phyloP scores from a whole-genome alignment of 2,888 invertebrate species.

The Halocaridina rubra region DNA sequence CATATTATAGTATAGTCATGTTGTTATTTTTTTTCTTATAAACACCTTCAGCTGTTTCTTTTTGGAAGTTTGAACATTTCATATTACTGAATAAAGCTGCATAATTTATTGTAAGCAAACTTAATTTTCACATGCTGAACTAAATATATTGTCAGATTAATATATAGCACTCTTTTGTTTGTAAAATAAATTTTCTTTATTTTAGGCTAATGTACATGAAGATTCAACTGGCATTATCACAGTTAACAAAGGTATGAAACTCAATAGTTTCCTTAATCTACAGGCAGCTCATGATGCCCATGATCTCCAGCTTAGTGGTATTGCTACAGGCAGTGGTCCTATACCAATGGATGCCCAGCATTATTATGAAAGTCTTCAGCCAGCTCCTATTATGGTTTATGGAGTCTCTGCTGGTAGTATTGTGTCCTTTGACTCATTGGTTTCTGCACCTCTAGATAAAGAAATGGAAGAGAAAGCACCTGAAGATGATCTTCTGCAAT shows the following conservation, averaged over 20 bases:
- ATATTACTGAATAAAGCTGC: too few species aligned
- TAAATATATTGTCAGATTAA: too few species aligned
- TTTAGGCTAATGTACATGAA: slow-evolving; percentile 28
- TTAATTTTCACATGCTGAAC: too few species aligned
- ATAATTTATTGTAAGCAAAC: too few species aligned
- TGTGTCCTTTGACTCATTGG: slow-evolving; percentile 58
- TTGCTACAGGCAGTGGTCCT: background rate
- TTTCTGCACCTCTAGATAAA: slow-evolving; percentile 47
- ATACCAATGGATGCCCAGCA: slow-evolving; percentile 32
- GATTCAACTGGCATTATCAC: slow-evolving; percentile 22
- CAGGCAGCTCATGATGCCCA: background rate
- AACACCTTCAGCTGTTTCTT: too few species aligned
- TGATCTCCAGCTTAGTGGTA: slow-evolving; percentile 26
- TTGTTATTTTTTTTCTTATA: too few species aligned
- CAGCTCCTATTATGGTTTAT: slow-evolving; percentile 57
- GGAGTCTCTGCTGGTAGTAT: slow-evolving; percentile 51
- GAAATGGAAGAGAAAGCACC: slow-evolving; percentile 27
- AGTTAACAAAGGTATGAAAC: slow-evolving; percentile 20
- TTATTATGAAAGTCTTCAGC: slow-evolving; percentile 50
- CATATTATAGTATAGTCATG: too few species aligned
- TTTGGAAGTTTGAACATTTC: too few species aligned
- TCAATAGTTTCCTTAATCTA: slow-evolving; percentile 19
- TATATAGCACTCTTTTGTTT: too few species aligned
- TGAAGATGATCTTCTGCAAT: slow-evolving; percentile 39
- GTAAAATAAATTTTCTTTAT: background rate